These are phyloP conservation scores for Bungarus multicinctus DNA, from an alignment of 2,113 vertebrate species.

Conservation along the genomic window DNA sequence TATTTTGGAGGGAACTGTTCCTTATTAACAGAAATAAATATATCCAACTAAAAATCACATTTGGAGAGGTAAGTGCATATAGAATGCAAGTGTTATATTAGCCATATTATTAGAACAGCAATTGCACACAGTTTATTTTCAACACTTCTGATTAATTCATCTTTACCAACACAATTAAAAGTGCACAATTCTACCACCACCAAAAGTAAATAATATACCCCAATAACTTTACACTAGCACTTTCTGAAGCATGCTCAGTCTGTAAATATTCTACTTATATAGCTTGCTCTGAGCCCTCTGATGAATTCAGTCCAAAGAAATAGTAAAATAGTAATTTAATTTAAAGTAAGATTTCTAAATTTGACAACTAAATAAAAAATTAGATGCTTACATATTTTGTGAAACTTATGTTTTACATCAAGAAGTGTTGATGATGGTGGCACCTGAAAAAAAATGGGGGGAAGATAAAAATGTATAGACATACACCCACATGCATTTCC, in stretches of 20 bases:
- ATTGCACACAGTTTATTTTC: not conserved
- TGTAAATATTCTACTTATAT: not conserved
- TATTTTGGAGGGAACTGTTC: not conserved
- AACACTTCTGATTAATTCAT: not conserved
- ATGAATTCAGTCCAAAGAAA: not conserved
- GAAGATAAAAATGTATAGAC: not conserved
- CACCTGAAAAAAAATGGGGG: conserved; percentile 67
- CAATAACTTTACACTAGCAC: not conserved
- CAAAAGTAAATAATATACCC: not conserved
- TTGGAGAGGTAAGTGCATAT: not conserved
- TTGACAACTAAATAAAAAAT: not conserved
- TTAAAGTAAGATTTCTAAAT: not conserved
- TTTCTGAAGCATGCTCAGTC: not conserved
- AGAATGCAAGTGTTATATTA: not conserved
- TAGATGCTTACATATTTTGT: conserved; percentile 75
- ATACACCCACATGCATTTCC: not conserved
- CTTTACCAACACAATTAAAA: not conserved
- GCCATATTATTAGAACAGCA: not conserved
- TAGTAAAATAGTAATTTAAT: not conserved
- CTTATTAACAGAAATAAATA: not conserved
- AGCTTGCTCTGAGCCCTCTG: not conserved
- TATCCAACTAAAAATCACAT: not conserved
- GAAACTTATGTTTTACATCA: conserved; percentile 78
- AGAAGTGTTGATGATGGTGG: conserved; percentile 73
- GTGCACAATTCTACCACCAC: not conserved